Evolutionary conservation across 2,888 invertebrate genomes (phyloP).

Genomic region (Drosophila glabriapex): DNA sequence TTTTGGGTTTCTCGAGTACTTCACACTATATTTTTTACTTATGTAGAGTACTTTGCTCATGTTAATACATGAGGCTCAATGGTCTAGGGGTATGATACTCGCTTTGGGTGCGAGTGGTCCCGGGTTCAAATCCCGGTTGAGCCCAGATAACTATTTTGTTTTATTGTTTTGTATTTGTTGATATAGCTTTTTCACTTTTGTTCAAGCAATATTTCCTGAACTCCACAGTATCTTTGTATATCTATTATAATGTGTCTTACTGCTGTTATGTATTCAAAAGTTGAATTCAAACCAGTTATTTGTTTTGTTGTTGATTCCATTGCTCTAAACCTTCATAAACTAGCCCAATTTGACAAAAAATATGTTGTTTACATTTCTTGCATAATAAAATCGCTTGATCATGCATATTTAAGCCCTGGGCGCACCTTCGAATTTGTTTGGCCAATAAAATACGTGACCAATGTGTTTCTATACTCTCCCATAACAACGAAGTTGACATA

Average conservation of each 20-base stretch:
- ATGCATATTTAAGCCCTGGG: conserved; percentile 10
- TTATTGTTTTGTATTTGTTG: neutral
- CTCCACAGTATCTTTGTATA: neutral
- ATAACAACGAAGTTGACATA: neutral
- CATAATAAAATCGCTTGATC: conserved; percentile 20
- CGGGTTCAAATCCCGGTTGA: conserved; percentile 88
- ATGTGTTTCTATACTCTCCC: neutral
- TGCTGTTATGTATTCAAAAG: neutral
- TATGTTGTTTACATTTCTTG: conserved; percentile 28
- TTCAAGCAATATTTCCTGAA: neutral
- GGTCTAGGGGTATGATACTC: conserved; percentile 88
- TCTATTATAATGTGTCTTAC: no score
- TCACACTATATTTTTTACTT: neutral
- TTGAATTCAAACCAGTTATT: conserved; percentile 27
- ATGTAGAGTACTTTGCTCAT: conserved; percentile 1
- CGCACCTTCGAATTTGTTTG: conserved; percentile 9
- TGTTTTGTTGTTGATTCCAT: neutral
- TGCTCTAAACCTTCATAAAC: neutral
- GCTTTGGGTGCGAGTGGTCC: conserved; percentile 89
- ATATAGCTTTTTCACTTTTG: neutral
- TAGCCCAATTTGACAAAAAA: conserved; percentile 11
- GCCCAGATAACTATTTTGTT: conserved; percentile 79
- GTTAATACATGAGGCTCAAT: conserved; percentile 81
- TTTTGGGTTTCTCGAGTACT: neutral
- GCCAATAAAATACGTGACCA: conserved; percentile 17